Evolutionary conservation across 1,140 invertebrate species (phyloP).

Genomic region (Drosophila nannoptera): DNA sequence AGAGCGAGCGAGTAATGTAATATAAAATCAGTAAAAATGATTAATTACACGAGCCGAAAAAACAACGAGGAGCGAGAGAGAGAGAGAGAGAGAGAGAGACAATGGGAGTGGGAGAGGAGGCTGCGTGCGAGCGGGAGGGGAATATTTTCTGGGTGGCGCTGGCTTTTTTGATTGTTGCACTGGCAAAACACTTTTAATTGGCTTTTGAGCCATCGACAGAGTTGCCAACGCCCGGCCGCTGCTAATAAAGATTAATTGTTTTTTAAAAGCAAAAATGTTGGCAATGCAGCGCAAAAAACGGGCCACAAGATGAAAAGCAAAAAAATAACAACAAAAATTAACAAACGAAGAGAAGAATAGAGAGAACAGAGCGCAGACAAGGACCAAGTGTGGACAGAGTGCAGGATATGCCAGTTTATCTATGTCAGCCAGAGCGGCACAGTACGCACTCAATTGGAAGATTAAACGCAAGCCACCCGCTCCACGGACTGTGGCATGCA

Average conservation of each 20-base stretch:
- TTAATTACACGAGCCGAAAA: slow-evolving; percentile 60
- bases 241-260: slow-evolving; percentile 78
- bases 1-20: slow-evolving; percentile 17
- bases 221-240: slow-evolving; percentile 18
- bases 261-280: slow-evolving; percentile 75
- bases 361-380: not conserved
- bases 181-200: slow-evolving; percentile 74
- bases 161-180: slow-evolving; percentile 57
- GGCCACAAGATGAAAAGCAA: no score
- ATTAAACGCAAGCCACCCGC: slow-evolving; percentile 64
- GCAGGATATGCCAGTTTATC: slow-evolving; percentile 70
- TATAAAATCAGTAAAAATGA: slow-evolving; percentile 61
- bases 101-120: not conserved
- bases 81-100: no score
- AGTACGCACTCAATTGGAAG: slow-evolving; percentile 77
- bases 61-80: no score
- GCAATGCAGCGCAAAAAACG: slow-evolving; percentile 32
- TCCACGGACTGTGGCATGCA: slow-evolving; percentile 5
- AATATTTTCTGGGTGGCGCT: slow-evolving; percentile 7
- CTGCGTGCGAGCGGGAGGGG: not conserved
- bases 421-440: slow-evolving; percentile 51
- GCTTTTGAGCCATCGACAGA: slow-evolving; percentile 72
- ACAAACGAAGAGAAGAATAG: not conserved
- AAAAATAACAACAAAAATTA: not conserved
- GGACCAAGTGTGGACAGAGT: slow-evolving; percentile 25